Evolutionary conservation across 2,797 vertebrate genomes (phyloP), one percentile per base, ranked within the genome.

Genomic region (Pempheris klunzingeri): DNA sequence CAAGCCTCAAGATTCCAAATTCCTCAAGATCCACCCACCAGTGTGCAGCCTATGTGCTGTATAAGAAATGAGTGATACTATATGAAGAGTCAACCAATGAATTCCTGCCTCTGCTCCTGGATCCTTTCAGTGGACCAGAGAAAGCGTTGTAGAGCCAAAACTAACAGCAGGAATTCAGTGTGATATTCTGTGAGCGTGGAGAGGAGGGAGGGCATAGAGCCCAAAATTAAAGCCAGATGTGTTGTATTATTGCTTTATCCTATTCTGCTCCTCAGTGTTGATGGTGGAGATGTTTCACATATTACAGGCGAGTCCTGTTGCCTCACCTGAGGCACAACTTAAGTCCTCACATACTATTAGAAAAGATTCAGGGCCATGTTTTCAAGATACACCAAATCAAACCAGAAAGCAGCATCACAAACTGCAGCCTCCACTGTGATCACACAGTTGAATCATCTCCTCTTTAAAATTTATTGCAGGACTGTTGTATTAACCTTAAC

Each of bases 211-310:
- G 78, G 65, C n/a, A 61, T 77, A 80, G 85, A 80, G 60, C 44
- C 58, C 78, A 46, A 71, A 87, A 94, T 94, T 54, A 88, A 93
- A 94, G 24, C 91, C 94, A 95, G 93, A 94, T 95, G 95, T 92
- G 82, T 65, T 63, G 61, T 73, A 54, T 68, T 82, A 54, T 68
- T 82, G 71, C 64, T 80, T 86, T 80, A 72, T 86, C 88, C 80
- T 70, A 4, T 26, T 77, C 53, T 77, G 71, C 73, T 79, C 49
- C 43, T 80, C 61, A 63, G 54, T 76, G 83, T 34, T 76, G 44
- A 82, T 61, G 55, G 68, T 77, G 55, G 78, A 87, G 58, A 85
- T 69, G 72, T 82, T 92, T 86, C 77, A 66, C 70, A 85, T 81
- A 24, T 58, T 72, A 62, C 46, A 78, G 38, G 47, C 28, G 52